These are phyloP conservation scores for Agriotes lineatus DNA, from an alignment of 2,888 invertebrate species.

Conservation along the genomic window DNA sequence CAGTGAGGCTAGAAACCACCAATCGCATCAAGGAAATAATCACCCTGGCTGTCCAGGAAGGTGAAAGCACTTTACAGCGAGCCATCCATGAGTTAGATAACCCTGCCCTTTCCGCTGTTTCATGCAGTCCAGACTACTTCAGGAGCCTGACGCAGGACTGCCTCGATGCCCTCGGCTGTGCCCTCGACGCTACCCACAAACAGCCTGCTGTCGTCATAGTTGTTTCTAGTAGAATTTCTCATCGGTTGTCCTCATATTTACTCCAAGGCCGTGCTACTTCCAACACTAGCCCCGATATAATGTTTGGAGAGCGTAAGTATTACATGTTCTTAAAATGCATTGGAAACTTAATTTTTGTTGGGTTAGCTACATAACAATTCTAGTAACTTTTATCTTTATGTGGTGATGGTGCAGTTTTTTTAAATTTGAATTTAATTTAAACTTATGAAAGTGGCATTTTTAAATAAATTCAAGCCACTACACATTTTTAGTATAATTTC, in stretches of 20 bases:
- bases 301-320: conserved; percentile 74
- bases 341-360: too few species aligned
- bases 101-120: conserved; percentile 75
- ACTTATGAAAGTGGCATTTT: too few species aligned
- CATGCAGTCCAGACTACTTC: conserved; percentile 75
- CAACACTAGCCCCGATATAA: conserved; percentile 79
- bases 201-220: conserved; percentile 62
- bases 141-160: conserved; percentile 64
- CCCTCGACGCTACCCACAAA: conserved; percentile 45
- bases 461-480: too few species aligned
- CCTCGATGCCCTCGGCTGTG: conserved; percentile 62
- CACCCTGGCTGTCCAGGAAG: conserved; percentile 59
- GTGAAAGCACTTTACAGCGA: conserved; percentile 59
- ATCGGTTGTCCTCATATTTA: conserved; percentile 73
- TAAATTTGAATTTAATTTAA: too few species aligned
- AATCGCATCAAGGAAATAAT: conserved; percentile 56
- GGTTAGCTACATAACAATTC: too few species aligned
- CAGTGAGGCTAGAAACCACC: conserved; percentile 55
- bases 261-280: conserved; percentile 83
- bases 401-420: too few species aligned
- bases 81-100: conserved; percentile 74
- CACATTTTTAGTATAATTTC: too few species aligned
- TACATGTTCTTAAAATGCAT: background rate
- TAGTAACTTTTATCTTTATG: too few species aligned
- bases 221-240: conserved; percentile 69